phyloP scores from a whole-genome alignment of 2,113 vertebrate genomes.

The Ophiodon elongatus region DNA sequence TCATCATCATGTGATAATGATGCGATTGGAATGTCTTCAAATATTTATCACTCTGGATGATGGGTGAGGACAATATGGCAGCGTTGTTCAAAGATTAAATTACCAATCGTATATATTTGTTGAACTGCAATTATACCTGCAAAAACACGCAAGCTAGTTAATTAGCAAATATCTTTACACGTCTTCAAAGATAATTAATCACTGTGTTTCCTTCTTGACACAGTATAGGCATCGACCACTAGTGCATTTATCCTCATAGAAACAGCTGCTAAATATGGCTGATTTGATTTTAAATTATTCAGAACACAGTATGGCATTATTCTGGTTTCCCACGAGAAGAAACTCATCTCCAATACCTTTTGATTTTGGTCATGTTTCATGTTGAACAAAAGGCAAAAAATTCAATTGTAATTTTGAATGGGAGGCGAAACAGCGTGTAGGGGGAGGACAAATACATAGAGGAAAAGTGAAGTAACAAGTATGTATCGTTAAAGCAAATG shows the following conservation, averaged over 20 bases:
- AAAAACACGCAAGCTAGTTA: not conserved
- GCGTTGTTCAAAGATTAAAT: slow-evolving; percentile 30
- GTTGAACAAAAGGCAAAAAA: not conserved
- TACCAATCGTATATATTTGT: slow-evolving; percentile 35
- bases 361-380: not conserved
- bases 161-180: slow-evolving; percentile 20
- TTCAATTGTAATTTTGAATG: not conserved
- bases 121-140: slow-evolving; percentile 18
- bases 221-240: not conserved
- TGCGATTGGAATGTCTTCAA: slow-evolving; percentile 2
- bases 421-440: not conserved
- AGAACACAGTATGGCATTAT: not conserved
- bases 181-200: slow-evolving; percentile 22
- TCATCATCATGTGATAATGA: slow-evolving; percentile 13
- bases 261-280: not conserved
- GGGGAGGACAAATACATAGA: not conserved
- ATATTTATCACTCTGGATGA: slow-evolving; percentile 32
- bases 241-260: not conserved
- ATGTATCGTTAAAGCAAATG: not conserved
- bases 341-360: not conserved
- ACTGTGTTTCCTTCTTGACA: not conserved
- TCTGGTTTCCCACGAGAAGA: not conserved
- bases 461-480: no score
- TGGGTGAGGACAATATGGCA: not conserved
- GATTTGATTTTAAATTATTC: not conserved